Evolutionary conservation across 1,140 invertebrate species (phyloP), one percentile per base, ranked within the genome.

Genomic region (Philopotamus ludificatus): DNA sequence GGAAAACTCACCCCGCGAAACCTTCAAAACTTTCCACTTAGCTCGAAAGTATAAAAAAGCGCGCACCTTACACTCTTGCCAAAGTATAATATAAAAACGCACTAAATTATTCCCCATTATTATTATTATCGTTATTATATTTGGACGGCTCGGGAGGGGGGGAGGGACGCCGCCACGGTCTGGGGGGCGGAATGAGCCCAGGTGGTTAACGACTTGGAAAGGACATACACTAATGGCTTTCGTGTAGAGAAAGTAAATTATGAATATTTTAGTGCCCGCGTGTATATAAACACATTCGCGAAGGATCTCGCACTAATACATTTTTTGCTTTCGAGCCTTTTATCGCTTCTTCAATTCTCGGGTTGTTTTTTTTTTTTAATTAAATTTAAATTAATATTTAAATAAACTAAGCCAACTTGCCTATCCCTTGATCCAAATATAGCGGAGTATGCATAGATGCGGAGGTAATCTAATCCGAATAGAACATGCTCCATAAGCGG

Each of bases 191-290:
- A 44, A 54, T 28, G 54, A 59, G 64, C 64, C 47, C 68, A 70
- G 68, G 68, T 70, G 68, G 50, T 61, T 66, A 66, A 63, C 64
- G 68, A 60, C 54, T 66, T 64, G 64, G 65, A 66, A 64, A 66
- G 68, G 68, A 66, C 68, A 66, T 54, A 60, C 68, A 63, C 64
- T 70, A 70, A 70, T 70, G 68, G 64, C 47, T 63, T 66, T 64
- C 49, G 60, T 55, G 55, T 54, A 53, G 63, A 49, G 39, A 65
- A 55, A 59, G 57, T 53, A 66, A 64, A 66, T 63, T 61, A 61
- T 63, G 67, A 70, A 70, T 70, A 70, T 64, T 69, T 69, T 65
- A 63, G 65, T 65, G 54, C 26, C 23, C 21, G 21, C 49, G 51
- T 15, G 49, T 50, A 34, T 34, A 34, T 34, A 34, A 34, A 34